Evolutionary conservation across 2,888 invertebrate genomes (phyloP), one percentile per base, ranked within the genome.

Genomic region (Rutpela maculata): DNA sequence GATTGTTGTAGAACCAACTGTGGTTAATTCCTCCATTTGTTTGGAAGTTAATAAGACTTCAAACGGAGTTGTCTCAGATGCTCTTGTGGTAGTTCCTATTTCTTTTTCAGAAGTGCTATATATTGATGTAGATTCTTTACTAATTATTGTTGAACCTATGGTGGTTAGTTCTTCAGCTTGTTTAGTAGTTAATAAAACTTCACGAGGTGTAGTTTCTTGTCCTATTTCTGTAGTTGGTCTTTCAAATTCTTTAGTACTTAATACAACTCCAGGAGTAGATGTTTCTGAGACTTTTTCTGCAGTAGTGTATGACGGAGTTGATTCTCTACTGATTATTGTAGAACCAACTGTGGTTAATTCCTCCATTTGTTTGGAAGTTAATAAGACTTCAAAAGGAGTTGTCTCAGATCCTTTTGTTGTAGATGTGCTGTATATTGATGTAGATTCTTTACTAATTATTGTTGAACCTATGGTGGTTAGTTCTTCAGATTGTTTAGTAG

Each of bases 51-150:
- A 63, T 35, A 63, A n/a, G n/a, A 63, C 17, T 17, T 17, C n/a
- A n/a, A 35, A 11, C 3, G 75, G 4, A 12, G 68, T 66, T 62
- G 75, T 75, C 38, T 35, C 56, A 1, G 12, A 57, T 66, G 22
- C 63, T n/a, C 9, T 7, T 35, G 6, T 9, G 7, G 31, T 35
- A 35, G 31, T 9, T 3, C 31, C 31, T 35, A 35, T 35, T 35
- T 9, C 31, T 35, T 22, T 60, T 73, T 63, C 78, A 73, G 75
- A 74, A 50, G 60, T 76, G 6, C 19, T n/a, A 50, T 60, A 65
- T 22, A n/a, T 17, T 10, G 72, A 19, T 22, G 69, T 59, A 66
- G 56, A 65, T 67, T 56, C 67, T 31, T 19, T 66, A 55, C 10
- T 56, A 6, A 63, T 31, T 73, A 0, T 15, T 35, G 31, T 35